These are phyloP conservation scores for Pyxicephalus adspersus DNA, from an alignment of 2,113 vertebrate species.

Conservation along the genomic window DNA sequence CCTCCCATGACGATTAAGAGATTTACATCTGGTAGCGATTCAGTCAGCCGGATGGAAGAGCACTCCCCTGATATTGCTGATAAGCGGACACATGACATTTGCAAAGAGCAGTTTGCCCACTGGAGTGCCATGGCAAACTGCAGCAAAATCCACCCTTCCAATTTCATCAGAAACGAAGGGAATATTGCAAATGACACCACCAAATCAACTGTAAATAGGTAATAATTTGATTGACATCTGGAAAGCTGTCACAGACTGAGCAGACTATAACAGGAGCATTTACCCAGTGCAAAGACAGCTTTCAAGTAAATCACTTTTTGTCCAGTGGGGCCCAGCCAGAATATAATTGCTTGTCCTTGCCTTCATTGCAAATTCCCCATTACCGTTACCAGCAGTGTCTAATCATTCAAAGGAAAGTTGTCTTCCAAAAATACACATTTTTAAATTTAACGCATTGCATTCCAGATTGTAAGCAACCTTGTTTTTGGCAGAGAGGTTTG, in stretches of 20 bases:
- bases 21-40: constrained; percentile 97
- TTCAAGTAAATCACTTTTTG: constrained; percentile 97
- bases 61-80: constrained; percentile 86
- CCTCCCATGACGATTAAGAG: constrained; percentile 87
- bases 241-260: constrained; percentile 93
- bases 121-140: constrained; percentile 85
- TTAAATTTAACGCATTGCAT: constrained; percentile 84
- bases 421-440: constrained; percentile 90
- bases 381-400: constrained; percentile 94
- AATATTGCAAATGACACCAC: constrained; percentile 99
- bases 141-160: constrained; percentile 85
- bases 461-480: constrained; percentile 71
- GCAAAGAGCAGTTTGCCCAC: constrained; percentile 88
- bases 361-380: constrained; percentile 98
- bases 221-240: constrained; percentile 99
- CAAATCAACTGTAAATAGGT: constrained; percentile 99
- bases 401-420: constrained; percentile 89
- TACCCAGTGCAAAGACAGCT: constrained; percentile 92
- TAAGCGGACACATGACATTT: constrained; percentile 99
- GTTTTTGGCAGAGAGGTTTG: constrained; percentile 41
- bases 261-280: constrained; percentile 87
- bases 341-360: constrained; percentile 99
- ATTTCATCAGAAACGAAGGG: constrained; percentile 92
- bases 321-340: constrained; percentile 94
- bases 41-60: constrained; percentile 90